These are phyloP conservation scores for Verasper variegatus DNA, from an alignment of 2,113 vertebrate genomes.

Conservation along the genomic window DNA sequence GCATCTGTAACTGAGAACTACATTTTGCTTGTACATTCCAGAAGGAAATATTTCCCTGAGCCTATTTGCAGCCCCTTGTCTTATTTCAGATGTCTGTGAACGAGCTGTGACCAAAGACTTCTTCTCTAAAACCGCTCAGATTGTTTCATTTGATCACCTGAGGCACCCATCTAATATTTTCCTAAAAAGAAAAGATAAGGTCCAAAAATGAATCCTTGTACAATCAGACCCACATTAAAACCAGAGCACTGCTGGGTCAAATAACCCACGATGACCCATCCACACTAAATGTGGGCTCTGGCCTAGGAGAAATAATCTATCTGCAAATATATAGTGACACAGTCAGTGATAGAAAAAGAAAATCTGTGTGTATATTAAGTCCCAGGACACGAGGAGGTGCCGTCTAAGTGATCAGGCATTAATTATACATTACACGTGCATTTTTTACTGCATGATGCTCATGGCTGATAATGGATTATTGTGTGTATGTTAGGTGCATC, in stretches of 20 bases:
- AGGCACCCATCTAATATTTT: background rate
- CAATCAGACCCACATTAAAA: background rate
- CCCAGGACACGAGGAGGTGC: background rate
- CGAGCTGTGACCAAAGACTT: background rate
- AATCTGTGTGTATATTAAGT: background rate
- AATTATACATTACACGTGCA: constrained; percentile 32
- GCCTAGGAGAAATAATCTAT: background rate
- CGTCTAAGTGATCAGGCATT: constrained; percentile 32
- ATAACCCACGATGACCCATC: constrained; percentile 11
- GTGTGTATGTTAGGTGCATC: constrained; percentile 52
- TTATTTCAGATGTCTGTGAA: background rate
- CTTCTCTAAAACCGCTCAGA: no score
- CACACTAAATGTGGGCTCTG: background rate
- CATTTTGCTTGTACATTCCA: background rate
- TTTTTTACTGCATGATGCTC: constrained; percentile 25
- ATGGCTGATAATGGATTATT: constrained; percentile 43
- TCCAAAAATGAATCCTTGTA: background rate
- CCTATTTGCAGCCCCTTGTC: background rate
- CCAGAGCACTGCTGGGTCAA: constrained; percentile 3
- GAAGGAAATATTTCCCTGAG: background rate
- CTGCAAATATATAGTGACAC: background rate
- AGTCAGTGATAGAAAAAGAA: background rate
- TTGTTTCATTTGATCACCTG: background rate
- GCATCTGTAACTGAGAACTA: background rate
- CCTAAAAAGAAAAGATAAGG: background rate